Conservation (phyloP, 1,140 invertebrate genomes). For the Anastrepha obliqua region DNA sequence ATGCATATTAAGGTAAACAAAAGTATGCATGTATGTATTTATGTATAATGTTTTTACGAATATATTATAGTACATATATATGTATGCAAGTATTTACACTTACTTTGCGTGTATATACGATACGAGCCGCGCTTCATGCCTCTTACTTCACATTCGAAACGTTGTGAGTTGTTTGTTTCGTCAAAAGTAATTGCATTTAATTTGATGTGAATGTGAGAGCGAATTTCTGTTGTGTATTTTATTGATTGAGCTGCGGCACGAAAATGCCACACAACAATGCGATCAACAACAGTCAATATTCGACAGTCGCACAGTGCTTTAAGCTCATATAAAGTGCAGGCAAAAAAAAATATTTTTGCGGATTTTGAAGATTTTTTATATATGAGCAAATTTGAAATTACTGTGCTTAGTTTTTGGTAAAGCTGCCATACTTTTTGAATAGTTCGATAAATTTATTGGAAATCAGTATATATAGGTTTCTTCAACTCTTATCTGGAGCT, state of each 20-base stretch:
- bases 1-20: not conserved
- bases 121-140: not conserved
- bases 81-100: no score
- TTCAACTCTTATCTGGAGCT: no score
- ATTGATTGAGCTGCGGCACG: conserved; percentile 55
- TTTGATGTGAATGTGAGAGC: conserved; percentile 61
- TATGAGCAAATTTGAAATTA: no score
- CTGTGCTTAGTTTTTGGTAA: no score
- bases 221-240: conserved; percentile 55
- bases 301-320: not conserved
- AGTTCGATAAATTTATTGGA: no score
- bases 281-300: conserved; percentile 36
- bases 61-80: no score
- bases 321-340: no score
- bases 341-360: no score
- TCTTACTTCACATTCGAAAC: not conserved
- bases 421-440: no score
- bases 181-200: conserved; percentile 70
- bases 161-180: conserved; percentile 31
- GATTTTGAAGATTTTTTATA: no score
- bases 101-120: not conserved
- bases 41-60: not conserved
- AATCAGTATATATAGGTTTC: no score
- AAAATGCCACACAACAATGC: conserved; percentile 54
- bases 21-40: not conserved